Evolutionary conservation across 53 echinoderm and acorn worm genomes (phyloP), one percentile per base, ranked within the genome.

Genomic region (Echinarachnius parma): DNA sequence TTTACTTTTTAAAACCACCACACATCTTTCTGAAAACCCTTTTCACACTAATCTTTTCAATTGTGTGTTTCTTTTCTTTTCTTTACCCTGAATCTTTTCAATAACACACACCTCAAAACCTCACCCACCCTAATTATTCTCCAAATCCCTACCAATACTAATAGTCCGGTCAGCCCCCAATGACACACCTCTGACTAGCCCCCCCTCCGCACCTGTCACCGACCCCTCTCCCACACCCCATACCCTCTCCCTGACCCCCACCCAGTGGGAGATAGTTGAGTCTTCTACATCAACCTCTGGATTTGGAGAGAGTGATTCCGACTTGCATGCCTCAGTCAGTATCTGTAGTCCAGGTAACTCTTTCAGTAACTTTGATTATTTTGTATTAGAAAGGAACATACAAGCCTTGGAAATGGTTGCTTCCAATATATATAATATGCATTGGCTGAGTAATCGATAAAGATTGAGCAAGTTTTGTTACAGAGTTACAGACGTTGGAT

Each of bases 221-320:
- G 8, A 34, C 2, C 57, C 74, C 44, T 21, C 29, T 56, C n/a
- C 39, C 74, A 36, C 57, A 35, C 55, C 26, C 54, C 57, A 55
- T n/a, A 72, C 74, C 57, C 55, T 21, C 74, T 18, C 42, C 22
- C 16, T 56, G 25, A 56, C 74, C 57, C 74, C 74, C n/a, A 42
- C 18, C 58, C 42, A 3, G 10, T 57, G 39, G 57, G 57, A 72
- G 74, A 56, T 56, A n/a, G n/a, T n/a, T n/a, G n/a, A n/a, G n/a
- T n/a, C n/a, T n/a, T n/a, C n/a, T n/a, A n/a, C n/a, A n/a, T n/a
- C n/a, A n/a, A n/a, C n/a, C n/a, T n/a, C n/a, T n/a, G n/a, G n/a
- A n/a, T n/a, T n/a, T n/a, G n/a, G n/a, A n/a, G n/a, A n/a, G n/a
- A n/a, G n/a, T n/a, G n/a, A n/a, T n/a, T n/a, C n/a, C n/a, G n/a